Conservation (phyloP, 2,888 invertebrate species). For the Ichneumoninae sp. region DNA sequence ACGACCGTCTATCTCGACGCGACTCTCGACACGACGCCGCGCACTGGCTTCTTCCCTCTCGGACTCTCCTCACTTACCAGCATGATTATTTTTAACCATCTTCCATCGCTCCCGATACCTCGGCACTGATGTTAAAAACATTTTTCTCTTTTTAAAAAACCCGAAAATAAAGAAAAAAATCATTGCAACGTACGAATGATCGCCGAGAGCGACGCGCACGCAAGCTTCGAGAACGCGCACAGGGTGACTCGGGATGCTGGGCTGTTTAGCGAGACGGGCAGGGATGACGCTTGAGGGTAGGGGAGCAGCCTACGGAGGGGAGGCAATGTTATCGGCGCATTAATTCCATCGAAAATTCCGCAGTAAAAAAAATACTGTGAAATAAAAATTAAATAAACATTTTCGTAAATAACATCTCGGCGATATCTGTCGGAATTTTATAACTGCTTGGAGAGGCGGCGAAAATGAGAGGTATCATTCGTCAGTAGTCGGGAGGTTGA, state of each 20-base stretch:
- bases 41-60: slow-evolving; percentile 53
- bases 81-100: slow-evolving; percentile 68
- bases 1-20: slow-evolving; percentile 53
- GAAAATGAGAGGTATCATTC: background rate
- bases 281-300: slow-evolving; percentile 42
- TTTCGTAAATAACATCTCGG: background rate
- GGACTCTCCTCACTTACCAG: slow-evolving; percentile 64
- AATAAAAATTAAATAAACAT: background rate
- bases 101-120: slow-evolving; percentile 43
- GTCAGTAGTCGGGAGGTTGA: slow-evolving; percentile 48
- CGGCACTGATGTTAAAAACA: slow-evolving; percentile 44
- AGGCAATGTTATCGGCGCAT: slow-evolving; percentile 2
- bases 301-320: slow-evolving; percentile 24
- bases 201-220: slow-evolving; percentile 43
- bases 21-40: slow-evolving; percentile 52
- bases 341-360: slow-evolving; percentile 15
- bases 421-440: background rate
- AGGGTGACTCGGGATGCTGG: slow-evolving; percentile 48
- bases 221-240: slow-evolving; percentile 47
- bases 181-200: slow-evolving; percentile 38
- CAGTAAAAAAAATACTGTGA: background rate
- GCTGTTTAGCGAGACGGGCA: slow-evolving; percentile 15
- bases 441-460: background rate
- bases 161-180: slow-evolving; percentile 40
- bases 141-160: slow-evolving; percentile 28